Evolutionary conservation across 2,797 vertebrate genomes (phyloP).

Genomic region (Enteromius anoplus): DNA sequence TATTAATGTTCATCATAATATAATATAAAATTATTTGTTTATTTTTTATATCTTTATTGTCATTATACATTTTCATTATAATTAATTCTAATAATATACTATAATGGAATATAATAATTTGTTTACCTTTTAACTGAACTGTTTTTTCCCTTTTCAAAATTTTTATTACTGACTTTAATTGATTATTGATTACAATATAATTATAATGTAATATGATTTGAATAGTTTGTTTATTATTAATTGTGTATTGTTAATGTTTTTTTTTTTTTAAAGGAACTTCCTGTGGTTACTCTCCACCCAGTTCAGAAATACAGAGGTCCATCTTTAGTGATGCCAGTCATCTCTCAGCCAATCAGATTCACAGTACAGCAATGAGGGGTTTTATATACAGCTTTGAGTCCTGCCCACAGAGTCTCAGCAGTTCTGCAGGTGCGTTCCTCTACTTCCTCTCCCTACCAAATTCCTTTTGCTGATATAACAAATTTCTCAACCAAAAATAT

Average conservation of each 20-base stretch:
- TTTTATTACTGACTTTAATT: background rate
- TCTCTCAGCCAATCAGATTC: conserved; percentile 21
- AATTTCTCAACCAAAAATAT: background rate
- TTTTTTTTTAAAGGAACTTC: conserved; percentile 22
- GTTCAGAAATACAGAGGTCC: conserved; percentile 28
- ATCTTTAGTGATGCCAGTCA: background rate
- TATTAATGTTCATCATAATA: background rate
- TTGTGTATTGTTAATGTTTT: background rate
- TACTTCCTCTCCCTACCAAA: background rate
- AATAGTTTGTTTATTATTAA: background rate
- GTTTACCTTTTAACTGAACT: background rate
- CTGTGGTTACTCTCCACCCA: conserved; percentile 10
- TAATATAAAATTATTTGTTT: background rate
- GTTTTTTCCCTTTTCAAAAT: background rate
- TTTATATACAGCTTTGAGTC: conserved; percentile 9
- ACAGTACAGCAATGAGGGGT: background rate
- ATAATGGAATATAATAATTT: too few species aligned
- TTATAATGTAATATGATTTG: background rate
- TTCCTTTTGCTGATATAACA: background rate
- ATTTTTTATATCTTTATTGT: background rate
- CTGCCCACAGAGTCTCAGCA: conserved; percentile 34
- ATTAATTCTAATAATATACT: too few species aligned
- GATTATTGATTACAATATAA: background rate
- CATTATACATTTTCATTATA: too few species aligned
- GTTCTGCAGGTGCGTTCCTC: conserved; percentile 24